Evolutionary conservation across 2,113 vertebrate species (phyloP).

Genomic region (Bambusicola thoracicus): DNA sequence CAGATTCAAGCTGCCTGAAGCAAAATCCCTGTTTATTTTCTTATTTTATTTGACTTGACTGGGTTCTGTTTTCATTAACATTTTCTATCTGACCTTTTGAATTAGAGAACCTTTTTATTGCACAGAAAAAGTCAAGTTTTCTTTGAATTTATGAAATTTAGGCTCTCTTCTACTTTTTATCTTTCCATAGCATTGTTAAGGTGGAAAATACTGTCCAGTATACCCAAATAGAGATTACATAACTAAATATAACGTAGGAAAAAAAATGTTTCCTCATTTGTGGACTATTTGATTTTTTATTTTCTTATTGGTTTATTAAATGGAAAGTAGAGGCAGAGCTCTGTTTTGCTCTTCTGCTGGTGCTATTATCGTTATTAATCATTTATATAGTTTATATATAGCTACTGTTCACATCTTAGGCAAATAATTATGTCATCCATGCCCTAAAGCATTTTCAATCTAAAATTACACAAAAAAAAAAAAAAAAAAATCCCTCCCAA

Average conservation of each 20-base stretch:
- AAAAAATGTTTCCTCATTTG: neutral
- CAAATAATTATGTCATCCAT: slow-evolving; percentile 16
- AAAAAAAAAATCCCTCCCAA: neutral
- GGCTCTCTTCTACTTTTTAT: neutral
- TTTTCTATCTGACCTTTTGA: slow-evolving; percentile 75
- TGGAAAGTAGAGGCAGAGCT: neutral
- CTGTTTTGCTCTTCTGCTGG: neutral
- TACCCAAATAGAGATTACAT: neutral
- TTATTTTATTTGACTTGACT: slow-evolving; percentile 75
- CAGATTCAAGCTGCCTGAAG: slow-evolving; percentile 73
- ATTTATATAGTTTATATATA: slow-evolving; percentile 15
- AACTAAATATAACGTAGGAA: neutral
- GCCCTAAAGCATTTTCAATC: slow-evolving; percentile 28
- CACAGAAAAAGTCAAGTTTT: slow-evolving; percentile 21
- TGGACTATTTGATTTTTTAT: neutral
- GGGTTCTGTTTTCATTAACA: slow-evolving; percentile 77
- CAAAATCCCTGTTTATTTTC: slow-evolving; percentile 77
- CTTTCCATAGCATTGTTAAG: slow-evolving; percentile 5
- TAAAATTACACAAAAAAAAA: slow-evolving; percentile 31
- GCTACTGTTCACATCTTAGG: neutral
- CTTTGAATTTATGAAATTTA: slow-evolving; percentile 41
- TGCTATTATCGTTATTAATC: slow-evolving; percentile 14
- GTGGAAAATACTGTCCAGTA: neutral
- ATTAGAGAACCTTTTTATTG: slow-evolving; percentile 60
- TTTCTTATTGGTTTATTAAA: slow-evolving; percentile 17